Conservation (phyloP, 2,888 invertebrate species). For the Zhuqinia jingwanae region DNA sequence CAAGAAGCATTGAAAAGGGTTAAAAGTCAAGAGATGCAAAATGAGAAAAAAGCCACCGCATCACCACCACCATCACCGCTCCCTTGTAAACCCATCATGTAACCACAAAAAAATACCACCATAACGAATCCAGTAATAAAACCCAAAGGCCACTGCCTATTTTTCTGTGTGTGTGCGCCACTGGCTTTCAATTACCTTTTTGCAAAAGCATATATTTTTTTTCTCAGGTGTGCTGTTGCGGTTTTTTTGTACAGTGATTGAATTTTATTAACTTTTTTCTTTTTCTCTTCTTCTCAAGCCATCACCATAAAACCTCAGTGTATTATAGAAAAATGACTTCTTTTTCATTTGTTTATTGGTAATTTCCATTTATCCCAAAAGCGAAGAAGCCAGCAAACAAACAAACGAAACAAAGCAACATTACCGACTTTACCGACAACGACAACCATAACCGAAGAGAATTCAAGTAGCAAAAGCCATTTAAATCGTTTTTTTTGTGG, state of each 20-base stretch:
- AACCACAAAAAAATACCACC: not conserved
- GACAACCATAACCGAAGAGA: conserved; percentile 15
- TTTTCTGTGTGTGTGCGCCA: too few relatives aligned
- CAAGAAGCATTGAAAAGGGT: conserved; percentile 18
- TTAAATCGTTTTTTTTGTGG: conserved; percentile 52
- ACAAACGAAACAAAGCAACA: not conserved
- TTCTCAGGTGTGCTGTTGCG: not conserved
- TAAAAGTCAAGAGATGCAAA: conserved; percentile 19
- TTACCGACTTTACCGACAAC: not conserved
- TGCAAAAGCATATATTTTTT: not conserved
- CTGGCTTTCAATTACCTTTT: not conserved
- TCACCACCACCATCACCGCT: not conserved
- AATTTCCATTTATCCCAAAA: conserved; percentile 53
- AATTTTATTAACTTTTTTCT: conserved; percentile 25
- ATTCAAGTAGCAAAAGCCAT: conserved; percentile 60
- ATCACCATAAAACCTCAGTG: conserved; percentile 46
- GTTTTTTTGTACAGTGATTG: not conserved
- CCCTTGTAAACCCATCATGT: too few relatives aligned
- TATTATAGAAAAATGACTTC: conserved; percentile 41
- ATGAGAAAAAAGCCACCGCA: conserved; percentile 36
- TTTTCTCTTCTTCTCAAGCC: conserved; percentile 6
- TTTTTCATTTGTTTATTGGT: conserved; percentile 59
- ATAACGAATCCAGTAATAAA: conserved; percentile 25
- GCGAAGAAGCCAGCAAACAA: not conserved
- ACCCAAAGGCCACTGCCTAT: too few relatives aligned